A percentile compares a stretch with the other conserved stretches of the same genome.
phyloP scores from a whole-genome alignment of 2,797 vertebrate genomes.

The Mionectes olivaceus region DNA sequence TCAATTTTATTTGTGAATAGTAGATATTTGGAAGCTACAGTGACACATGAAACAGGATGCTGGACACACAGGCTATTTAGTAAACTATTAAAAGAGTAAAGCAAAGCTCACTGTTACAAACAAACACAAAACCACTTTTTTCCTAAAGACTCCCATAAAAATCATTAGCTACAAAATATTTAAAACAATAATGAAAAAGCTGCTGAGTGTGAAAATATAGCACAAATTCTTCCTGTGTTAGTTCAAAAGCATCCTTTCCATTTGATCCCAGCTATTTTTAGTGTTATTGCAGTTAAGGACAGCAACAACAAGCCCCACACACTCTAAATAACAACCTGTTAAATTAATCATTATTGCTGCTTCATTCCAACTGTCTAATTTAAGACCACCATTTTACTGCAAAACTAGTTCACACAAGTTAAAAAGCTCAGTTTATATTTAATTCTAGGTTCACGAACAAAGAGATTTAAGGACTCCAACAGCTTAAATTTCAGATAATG shows the following conservation, averaged over 20 bases:
- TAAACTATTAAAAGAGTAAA: neutral
- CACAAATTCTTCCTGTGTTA: neutral
- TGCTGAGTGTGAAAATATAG: neutral
- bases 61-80: neutral
- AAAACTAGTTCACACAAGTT: neutral
- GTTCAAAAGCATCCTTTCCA: neutral
- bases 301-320: neutral
- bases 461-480: neutral
- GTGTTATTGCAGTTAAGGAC: neutral
- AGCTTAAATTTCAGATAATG: neutral
- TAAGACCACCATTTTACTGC: neutral
- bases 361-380: neutral
- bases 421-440: neutral
- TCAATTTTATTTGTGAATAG: neutral
- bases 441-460: neutral
- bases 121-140: neutral
- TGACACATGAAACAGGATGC: neutral
- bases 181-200: neutral
- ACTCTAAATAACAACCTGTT: neutral
- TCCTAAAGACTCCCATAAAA: neutral
- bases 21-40: neutral
- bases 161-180: neutral
- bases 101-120: neutral
- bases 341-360: neutral
- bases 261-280: neutral